These are phyloP conservation scores for Otus sunia DNA, from an alignment of 2,113 vertebrate species.

Conservation along the genomic window DNA sequence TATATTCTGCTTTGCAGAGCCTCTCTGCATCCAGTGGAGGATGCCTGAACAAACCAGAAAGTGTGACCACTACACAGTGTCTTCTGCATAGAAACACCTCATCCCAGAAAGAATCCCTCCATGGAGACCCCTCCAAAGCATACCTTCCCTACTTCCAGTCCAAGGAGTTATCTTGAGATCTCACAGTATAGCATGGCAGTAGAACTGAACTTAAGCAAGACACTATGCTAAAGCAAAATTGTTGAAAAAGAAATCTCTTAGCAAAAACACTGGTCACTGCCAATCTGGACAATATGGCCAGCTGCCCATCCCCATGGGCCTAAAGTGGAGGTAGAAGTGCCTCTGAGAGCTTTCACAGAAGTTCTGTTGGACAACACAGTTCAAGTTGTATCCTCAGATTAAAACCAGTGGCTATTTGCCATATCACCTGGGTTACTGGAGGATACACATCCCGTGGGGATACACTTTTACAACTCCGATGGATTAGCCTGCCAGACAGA, in stretches of 20 bases:
- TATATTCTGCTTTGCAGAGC: not conserved
- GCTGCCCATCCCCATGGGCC: not conserved
- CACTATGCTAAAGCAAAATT: not conserved
- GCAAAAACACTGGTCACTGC: not conserved
- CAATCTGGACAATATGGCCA: not conserved
- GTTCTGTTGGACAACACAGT: not conserved
- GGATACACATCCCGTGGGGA: accelerated
- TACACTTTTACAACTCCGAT: not conserved
- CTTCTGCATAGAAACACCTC: not conserved
- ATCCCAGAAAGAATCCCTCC: not conserved
- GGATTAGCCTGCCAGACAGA: not conserved
- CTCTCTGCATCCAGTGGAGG: accelerated
- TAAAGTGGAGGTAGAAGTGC: not conserved
- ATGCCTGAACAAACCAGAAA: not conserved
- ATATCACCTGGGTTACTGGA: not conserved
- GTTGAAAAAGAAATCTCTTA: not conserved
- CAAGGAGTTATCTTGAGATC: not conserved
- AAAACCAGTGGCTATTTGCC: not conserved
- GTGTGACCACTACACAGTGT: not conserved
- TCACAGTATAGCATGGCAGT: not conserved
- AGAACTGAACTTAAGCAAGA: not conserved
- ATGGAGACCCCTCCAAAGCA: not conserved
- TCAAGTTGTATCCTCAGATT: not conserved
- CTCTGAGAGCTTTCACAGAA: not conserved
- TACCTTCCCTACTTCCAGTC: not conserved